These are phyloP conservation scores for Gallinago paraguaiae DNA, from an alignment of 2,113 vertebrate genomes.

Conservation along the genomic window DNA sequence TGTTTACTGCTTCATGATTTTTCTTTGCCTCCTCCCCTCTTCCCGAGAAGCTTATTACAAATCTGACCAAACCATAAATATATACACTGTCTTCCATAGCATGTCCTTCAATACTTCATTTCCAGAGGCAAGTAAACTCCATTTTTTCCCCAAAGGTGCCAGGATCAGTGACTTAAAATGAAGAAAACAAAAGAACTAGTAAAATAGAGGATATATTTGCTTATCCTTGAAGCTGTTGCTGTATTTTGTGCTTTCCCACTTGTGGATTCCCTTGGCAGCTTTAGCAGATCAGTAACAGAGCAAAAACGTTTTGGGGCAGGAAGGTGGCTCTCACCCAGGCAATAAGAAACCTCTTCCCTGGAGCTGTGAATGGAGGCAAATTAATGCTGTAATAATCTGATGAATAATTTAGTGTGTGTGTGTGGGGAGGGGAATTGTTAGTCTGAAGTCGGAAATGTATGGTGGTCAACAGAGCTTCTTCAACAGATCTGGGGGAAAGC, in stretches of 20 bases:
- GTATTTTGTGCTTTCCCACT: background rate
- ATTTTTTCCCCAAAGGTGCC: background rate
- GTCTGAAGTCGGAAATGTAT: background rate
- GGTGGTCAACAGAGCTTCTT: background rate
- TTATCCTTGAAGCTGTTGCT: background rate
- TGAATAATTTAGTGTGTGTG: background rate
- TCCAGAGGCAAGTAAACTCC: background rate
- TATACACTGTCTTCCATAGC: background rate
- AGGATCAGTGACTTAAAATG: background rate
- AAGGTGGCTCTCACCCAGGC: background rate
- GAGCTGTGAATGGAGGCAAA: background rate
- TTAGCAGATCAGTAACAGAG: background rate
- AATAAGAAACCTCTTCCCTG: background rate
- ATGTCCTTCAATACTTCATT: background rate
- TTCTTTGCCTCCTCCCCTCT: background rate
- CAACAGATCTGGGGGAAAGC: background rate
- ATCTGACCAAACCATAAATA: background rate
- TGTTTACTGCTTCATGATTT: conserved; percentile 1
- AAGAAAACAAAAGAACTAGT: background rate
- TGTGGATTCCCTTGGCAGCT: background rate
- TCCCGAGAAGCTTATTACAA: background rate
- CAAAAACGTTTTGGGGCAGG: background rate
- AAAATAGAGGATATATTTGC: background rate
- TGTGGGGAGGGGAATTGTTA: background rate
- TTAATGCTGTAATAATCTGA: background rate